Evolutionary conservation across 2,113 vertebrate species (phyloP), one percentile per base, ranked within the genome.

Genomic region (Crotalus tigris): DNA sequence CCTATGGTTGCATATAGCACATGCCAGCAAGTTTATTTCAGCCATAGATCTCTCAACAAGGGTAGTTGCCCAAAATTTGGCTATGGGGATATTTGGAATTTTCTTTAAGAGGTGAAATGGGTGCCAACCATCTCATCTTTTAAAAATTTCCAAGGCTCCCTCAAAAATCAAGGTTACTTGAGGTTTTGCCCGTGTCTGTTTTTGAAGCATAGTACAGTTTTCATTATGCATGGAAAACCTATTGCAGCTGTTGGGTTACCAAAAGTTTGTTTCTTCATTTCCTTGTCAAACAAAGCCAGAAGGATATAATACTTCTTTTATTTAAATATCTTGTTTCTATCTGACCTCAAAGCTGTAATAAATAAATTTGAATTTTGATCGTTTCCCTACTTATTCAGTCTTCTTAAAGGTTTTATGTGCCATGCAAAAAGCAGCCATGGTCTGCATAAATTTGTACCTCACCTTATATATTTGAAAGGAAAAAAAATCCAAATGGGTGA

Each of bases 401-500:
- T 39, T 81, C 69, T 75, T 75, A 75, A 33, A 33, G n/a, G 15
- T 75, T 75, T 75, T 39, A 81, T 81, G 15, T n/a, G 17, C 69
- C 69, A 39, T 8, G 15, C 69, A 81, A 81, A 81, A 81, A 81
- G n/a, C 69, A 33, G 6, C 6, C n/a, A 81, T 17, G 33, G 69
- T 19, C 69, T 39, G n/a, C 69, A 39, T 39, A 81, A 39, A 33
- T 6, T 39, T 39, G 13, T 39, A 33, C n/a, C 6, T 81, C 69
- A 8, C 6, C 15, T 19, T 81, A 81, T 81, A 81, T 39, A 81
- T 81, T 81, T 54, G 29, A 94, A 88, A 49, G 94, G 86, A 92
- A 91, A 46, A 96, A 96, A 46, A 94, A 96, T 95, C 96, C 93
- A 94, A 91, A 91, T 91, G n/a, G 69, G 6, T 39, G 13, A 19